Evolutionary conservation across 1,140 invertebrate genomes (phyloP).

Genomic region (Leptonema lineaticorne): DNA sequence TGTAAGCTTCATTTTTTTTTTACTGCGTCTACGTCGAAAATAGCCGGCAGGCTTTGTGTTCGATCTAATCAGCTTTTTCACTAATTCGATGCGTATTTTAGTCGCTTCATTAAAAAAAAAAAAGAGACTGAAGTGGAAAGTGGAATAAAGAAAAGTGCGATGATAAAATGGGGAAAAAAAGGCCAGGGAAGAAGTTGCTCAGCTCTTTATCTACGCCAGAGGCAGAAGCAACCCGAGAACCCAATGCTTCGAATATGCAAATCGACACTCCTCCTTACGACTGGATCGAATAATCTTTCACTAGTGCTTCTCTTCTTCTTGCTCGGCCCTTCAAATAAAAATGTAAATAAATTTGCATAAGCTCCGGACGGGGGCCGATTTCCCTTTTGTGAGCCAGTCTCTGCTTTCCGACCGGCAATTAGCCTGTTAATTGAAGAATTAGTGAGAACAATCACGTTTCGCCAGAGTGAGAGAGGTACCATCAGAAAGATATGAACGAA

Average conservation of each 20-base stretch:
- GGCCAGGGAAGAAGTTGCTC: no score
- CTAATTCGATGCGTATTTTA: constrained; percentile 23
- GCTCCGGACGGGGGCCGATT: constrained; percentile 8
- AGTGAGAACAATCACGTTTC: constrained; percentile 40
- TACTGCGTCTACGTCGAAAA: no score
- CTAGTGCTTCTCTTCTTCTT: constrained; percentile 21
- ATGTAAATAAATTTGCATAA: constrained; percentile 41
- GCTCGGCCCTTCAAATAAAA: constrained; percentile 40
- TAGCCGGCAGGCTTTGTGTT: no score
- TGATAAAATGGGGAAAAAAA: no score
- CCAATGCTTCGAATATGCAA: constrained; percentile 33
- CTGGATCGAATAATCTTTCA: constrained; percentile 37
- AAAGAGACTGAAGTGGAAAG: no score
- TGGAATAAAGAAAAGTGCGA: no score
- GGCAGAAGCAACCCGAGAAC: no score
- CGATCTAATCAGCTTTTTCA: no score
- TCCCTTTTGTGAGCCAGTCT: constrained; percentile 1
- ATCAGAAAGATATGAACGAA: neutral
- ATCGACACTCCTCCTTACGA: constrained; percentile 12
- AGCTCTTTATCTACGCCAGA: constrained; percentile 26
- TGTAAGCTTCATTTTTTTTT: neutral
- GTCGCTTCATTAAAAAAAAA: constrained; percentile 29
- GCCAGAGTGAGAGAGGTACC: no score
- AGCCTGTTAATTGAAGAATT: constrained; percentile 43
- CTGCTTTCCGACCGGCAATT: constrained; percentile 35